These are phyloP conservation scores for Pontoporia blainvillei DNA, from an alignment of 2,113 vertebrate species.

Conservation along the genomic window DNA sequence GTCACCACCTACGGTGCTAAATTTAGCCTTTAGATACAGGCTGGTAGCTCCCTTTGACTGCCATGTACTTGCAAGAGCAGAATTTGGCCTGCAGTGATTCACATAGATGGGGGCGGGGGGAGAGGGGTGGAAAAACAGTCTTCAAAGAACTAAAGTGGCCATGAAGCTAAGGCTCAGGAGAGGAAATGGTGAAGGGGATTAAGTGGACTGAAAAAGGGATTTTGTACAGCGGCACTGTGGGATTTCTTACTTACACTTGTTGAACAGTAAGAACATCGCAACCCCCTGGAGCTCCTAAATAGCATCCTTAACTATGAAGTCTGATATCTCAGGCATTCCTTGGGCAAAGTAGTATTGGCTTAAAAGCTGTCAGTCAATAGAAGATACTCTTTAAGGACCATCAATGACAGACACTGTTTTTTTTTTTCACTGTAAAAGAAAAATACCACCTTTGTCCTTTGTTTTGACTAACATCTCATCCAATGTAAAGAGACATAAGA, in stretches of 20 bases:
- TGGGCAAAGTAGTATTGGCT: constrained; percentile 60
- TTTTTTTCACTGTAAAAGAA: constrained; percentile 5
- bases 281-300: constrained; percentile 44
- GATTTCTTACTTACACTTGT: constrained; percentile 63
- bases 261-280: constrained; percentile 60
- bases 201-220: constrained; percentile 47
- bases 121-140: constrained; percentile 37
- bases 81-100: constrained; percentile 56
- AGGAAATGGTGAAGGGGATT: constrained; percentile 42
- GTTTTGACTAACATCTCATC: constrained; percentile 47
- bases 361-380: constrained; percentile 66
- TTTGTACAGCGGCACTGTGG: not conserved
- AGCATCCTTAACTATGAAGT: constrained; percentile 32
- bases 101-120: not conserved
- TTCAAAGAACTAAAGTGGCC: constrained; percentile 57
- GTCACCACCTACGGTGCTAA: not conserved
- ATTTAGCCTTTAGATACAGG: not conserved
- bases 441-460: constrained; percentile 37
- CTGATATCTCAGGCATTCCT: constrained; percentile 63
- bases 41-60: not conserved
- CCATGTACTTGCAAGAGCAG: not conserved
- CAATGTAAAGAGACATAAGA: not conserved
- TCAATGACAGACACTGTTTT: not conserved
- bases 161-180: constrained; percentile 25
- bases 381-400: constrained; percentile 42